Percentiles rank a stretch among this genome's conserved stretches.
phyloP scores from a whole-genome alignment of 2,797 vertebrate species.

The Acestrorhynchus altus region DNA sequence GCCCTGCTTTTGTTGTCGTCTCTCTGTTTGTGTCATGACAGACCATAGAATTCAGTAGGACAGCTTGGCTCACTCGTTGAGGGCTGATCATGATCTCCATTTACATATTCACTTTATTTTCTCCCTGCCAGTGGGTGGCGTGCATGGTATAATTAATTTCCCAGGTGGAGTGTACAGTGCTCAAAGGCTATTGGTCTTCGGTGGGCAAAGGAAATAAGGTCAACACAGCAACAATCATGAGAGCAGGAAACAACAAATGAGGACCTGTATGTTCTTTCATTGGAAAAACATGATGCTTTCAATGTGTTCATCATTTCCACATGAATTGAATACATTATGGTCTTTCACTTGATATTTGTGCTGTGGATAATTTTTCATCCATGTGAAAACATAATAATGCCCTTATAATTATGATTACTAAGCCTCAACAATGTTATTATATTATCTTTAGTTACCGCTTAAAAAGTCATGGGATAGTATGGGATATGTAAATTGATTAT shows the following conservation, averaged over 20 bases:
- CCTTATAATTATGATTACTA: too few relatives aligned
- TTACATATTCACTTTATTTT: conserved; percentile 47
- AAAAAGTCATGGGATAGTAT: too few relatives aligned
- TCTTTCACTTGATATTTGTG: too few relatives aligned
- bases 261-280: neutral
- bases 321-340: too few relatives aligned
- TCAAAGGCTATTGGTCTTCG: conserved; percentile 29
- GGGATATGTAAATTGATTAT: too few relatives aligned
- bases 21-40: conserved; percentile 43
- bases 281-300: neutral
- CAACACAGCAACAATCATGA: neutral
- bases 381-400: too few relatives aligned
- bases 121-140: conserved; percentile 37
- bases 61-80: conserved; percentile 47
- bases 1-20: conserved; percentile 42
- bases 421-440: too few relatives aligned
- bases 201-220: conserved; percentile 4
- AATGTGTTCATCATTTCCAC: too few relatives aligned
- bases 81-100: conserved; percentile 47
- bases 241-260: neutral
- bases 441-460: too few relatives aligned
- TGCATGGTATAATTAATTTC: conserved; percentile 43
- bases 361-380: too few relatives aligned
- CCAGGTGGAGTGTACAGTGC: conserved; percentile 34
- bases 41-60: conserved; percentile 37